Base-by-base conservation (phyloP, 2,797 vertebrate species). In the Falco biarmicus region DNA sequence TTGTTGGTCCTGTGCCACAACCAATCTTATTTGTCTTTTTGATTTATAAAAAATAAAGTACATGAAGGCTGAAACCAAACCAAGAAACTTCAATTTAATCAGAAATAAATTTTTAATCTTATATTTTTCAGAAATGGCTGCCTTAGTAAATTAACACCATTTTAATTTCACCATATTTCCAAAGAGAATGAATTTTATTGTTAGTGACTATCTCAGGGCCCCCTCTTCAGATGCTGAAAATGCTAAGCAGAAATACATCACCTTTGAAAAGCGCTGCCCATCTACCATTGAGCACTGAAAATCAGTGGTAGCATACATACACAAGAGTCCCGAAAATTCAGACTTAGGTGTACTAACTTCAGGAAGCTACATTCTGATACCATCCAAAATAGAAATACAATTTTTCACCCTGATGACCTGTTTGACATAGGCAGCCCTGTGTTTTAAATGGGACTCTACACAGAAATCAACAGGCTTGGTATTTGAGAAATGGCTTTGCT, bases 341-440 rank as follows among this genome's bases (percentile, higher is more conserved):
- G 39, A 75, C 28, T 16, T 64, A 20, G 0, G 2, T 11, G 64
- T 22, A 31, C 21, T 41, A 76, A 81, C 41, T 73, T 81, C 28
- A 60, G 45, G 22, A 84, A 92, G n/a, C 9, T 80, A 59, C 29
- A 64, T 91, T 83, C 61, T 43, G 29, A 81, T 34, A 81, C 11
- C 32, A 69, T 26, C 11, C 51, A 54, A 80, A 93, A 37, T 0
- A 70, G 22, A 92, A 92, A 80, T 10, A 60, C 0, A 0, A 53
- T 20, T 89, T 96, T 92, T 92, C 24, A 15, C 26, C 24, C 51
- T 3, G 4, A 3, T 2, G 1, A 71, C 11, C 51, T 56, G 5
- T 64, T 54, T 80, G 48, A 89, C 29, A 84, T 0, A 0, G 9
- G 43, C 11, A 65, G 21, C 6, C 43, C 20, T 39, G 1, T 14